phyloP scores from a whole-genome alignment of 2,113 vertebrate genomes.

The Apteryx mantelli region DNA sequence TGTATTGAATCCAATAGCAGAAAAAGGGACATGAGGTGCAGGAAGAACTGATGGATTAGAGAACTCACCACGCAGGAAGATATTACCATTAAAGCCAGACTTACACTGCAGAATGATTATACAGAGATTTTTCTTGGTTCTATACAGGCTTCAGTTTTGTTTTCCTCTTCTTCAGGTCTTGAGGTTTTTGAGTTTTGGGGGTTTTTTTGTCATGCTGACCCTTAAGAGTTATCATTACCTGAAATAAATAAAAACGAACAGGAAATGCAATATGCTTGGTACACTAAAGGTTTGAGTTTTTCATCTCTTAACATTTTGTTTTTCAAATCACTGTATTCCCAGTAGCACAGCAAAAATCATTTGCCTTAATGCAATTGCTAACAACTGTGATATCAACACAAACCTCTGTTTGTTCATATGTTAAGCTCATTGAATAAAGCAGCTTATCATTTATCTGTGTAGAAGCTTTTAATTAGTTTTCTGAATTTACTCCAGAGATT shows the following conservation, averaged over 20 bases:
- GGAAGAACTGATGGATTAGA: background rate
- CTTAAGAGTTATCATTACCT: background rate
- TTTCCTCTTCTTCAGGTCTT: background rate
- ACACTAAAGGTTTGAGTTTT: background rate
- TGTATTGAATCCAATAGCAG: background rate
- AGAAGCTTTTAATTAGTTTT: constrained; percentile 71
- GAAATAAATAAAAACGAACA: background rate
- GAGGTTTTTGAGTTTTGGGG: background rate
- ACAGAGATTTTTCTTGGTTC: background rate
- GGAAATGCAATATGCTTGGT: background rate
- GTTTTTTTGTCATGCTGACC: background rate
- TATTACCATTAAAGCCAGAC: background rate
- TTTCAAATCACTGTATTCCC: constrained; percentile 57
- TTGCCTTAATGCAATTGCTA: constrained; percentile 64
- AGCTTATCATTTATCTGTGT: constrained; percentile 62
- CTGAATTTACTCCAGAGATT: constrained; percentile 66
- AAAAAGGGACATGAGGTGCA: background rate
- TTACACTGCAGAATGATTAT: background rate
- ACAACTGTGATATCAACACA: constrained; percentile 50
- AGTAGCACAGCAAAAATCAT: constrained; percentile 44
- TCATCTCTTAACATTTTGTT: constrained; percentile 41
- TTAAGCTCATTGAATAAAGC: constrained; percentile 62
- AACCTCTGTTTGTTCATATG: constrained; percentile 58
- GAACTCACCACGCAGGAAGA: background rate
- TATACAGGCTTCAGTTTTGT: background rate